Base-by-base conservation (phyloP, 53 echinoderm and acorn worm genomes). In the Holothuria leucospilota region DNA sequence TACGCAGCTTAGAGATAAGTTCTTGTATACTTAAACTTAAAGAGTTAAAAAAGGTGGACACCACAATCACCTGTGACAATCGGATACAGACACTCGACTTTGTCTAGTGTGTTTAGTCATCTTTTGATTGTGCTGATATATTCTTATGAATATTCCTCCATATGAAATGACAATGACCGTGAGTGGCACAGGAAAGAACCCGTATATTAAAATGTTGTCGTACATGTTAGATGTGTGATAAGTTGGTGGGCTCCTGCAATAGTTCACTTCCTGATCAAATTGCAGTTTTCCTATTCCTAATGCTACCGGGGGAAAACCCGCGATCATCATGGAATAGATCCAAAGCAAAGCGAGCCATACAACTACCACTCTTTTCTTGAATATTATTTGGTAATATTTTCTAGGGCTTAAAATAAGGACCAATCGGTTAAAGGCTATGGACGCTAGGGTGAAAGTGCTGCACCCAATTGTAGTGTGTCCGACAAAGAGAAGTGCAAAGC, bases 401-500 rank as follows among this genome's bases (percentile, higher is more conserved):
- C 24, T 26, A 49, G 78, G 78, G 26, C 78, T 78, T 16, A 78
- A 27, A 13, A 78, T 78, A 8, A 78, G 78, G 6, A 78, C 26
- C n/a, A 78, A 51, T 24, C 78, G 24, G 24, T 78, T 78, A 15
- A 78, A 51, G 20, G 78, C 78, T 10, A 78, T 78, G 14, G 78
- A 78, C 3, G 51, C 78, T 11, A 78, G 16, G 6, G 78, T 53
- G 25, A 42, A 78, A 0, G 52, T 23, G 25, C 78, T 78, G 78
- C 28, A 49, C 2, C 52, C 53, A 13, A 78, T 51, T n/a, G 58
- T 78, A 49, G 59, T 26, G 25, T 78, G 78, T 10, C 12, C 53
- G 27, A 78, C 20, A 58, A 53, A 40, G 51, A 78, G 53, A 10
- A 51, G 13, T 11, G 52, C 24, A 51, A 53, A 58, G 27, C 78